Evolutionary conservation across 2,113 vertebrate genomes (phyloP).

Genomic region (Jacana jacana): DNA sequence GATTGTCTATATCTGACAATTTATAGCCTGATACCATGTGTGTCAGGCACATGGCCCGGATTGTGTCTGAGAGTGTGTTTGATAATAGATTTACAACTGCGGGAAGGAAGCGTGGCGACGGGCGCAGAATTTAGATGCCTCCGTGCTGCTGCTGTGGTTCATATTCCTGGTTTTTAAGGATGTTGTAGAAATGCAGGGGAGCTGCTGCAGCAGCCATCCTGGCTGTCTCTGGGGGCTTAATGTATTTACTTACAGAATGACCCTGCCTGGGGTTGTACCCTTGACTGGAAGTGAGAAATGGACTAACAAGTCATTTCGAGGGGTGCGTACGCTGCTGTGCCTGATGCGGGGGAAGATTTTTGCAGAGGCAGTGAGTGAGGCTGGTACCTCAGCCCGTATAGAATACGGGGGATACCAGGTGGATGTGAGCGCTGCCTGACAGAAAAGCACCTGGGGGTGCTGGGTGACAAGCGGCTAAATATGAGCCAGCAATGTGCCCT

Average conservation of each 20-base stretch:
- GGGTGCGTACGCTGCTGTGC: background rate
- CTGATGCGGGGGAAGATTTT: background rate
- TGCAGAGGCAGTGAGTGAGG: no score
- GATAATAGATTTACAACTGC: conserved; percentile 38
- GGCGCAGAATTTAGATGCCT: background rate
- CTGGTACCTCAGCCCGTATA: rapidly evolving
- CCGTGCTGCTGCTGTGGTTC: background rate
- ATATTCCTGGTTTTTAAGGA: background rate
- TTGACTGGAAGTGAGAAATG: background rate
- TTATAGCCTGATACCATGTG: conserved; percentile 1
- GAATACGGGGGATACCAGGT: background rate
- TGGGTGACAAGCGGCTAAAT: no score
- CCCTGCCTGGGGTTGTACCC: background rate
- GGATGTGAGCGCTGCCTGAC: no score
- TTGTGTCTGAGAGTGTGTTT: background rate
- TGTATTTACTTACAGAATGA: background rate
- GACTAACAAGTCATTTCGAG: background rate
- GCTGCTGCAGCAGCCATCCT: background rate
- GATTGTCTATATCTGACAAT: background rate
- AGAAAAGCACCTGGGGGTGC: no score
- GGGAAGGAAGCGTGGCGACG: background rate
- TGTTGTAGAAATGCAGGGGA: background rate
- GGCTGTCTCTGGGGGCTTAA: background rate
- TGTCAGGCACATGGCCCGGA: background rate
- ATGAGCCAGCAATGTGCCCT: no score